A percentile compares a stretch with the other conserved stretches of the same genome.
Conservation (phyloP, 1,140 invertebrate species). For the Drosophila willistoni region DNA sequence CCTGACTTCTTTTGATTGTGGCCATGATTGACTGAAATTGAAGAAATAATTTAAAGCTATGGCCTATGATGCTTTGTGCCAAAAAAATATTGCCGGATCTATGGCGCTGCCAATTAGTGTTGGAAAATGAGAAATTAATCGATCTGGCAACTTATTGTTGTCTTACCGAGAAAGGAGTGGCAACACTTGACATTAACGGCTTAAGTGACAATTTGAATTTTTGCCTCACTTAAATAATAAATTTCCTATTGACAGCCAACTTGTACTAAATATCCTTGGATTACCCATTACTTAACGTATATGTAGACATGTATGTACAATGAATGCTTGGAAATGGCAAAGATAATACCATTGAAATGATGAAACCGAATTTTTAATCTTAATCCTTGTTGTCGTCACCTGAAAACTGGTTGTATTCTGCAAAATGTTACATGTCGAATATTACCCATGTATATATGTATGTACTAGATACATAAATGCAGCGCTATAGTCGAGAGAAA, state of each 20-base stretch:
- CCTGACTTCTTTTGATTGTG: not conserved
- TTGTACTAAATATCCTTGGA: too few relatives aligned
- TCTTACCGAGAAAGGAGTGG: not conserved
- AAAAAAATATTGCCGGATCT: not conserved
- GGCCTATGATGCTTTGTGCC: not conserved
- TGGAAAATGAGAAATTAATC: not conserved
- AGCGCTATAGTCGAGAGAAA: not conserved
- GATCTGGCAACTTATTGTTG: not conserved
- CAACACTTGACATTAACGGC: not conserved
- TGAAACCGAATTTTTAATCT: not conserved
- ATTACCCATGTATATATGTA: not conserved
- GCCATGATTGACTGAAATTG: not conserved
- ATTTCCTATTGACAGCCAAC: too few relatives aligned
- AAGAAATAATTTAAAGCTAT: not conserved
- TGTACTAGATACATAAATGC: not conserved
- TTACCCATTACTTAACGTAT: too few relatives aligned
- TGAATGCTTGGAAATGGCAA: not conserved
- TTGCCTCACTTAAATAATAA: too few relatives aligned
- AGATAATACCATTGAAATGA: not conserved
- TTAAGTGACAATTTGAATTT: not conserved
- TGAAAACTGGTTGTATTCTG: conserved; percentile 1
- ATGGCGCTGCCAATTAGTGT: not conserved
- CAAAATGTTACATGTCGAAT: not conserved
- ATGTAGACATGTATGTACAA: too few relatives aligned
- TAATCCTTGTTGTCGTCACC: not conserved